A percentile compares a stretch with the other conserved stretches of the same genome.
phyloP scores from a whole-genome alignment of 2,888 invertebrate species.

The Caenorhabditis doughertyi region DNA sequence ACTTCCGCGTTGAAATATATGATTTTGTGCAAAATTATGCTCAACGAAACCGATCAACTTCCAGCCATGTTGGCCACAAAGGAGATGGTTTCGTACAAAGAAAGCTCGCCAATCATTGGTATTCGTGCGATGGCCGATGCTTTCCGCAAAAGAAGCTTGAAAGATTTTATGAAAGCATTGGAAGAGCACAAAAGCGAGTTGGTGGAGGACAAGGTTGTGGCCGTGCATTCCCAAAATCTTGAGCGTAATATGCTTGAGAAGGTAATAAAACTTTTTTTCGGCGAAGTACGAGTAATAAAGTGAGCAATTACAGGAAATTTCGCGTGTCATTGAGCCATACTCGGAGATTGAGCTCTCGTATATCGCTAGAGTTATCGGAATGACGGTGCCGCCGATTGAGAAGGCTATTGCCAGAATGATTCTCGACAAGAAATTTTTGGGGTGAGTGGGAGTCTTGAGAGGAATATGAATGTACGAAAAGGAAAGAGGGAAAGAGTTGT shows the following conservation, averaged over 20 bases:
- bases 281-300: not conserved
- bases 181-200: conserved; percentile 85
- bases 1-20: conserved; percentile 98
- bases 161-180: conserved; percentile 91
- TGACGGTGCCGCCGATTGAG: conserved; percentile 88
- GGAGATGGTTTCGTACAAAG: conserved; percentile 87
- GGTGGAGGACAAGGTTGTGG: conserved; percentile 88
- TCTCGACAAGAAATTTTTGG: conserved; percentile 93
- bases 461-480: too few relatives aligned
- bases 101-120: conserved; percentile 88
- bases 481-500: not conserved
- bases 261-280: conserved; percentile 76
- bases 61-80: conserved; percentile 90
- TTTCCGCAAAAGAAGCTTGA: conserved; percentile 94
- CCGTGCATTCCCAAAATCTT: conserved; percentile 96
- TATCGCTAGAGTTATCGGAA: conserved; percentile 78
- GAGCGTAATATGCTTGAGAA: conserved; percentile 99
- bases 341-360: conserved; percentile 90
- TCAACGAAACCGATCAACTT: conserved; percentile 79
- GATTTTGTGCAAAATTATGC: conserved; percentile 90
- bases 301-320: conserved; percentile 93
- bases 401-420: conserved; percentile 99
- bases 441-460: conserved; percentile 70
- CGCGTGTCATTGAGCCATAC: conserved; percentile 98
- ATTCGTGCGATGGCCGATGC: conserved; percentile 98